These are phyloP conservation scores for Adoxophyes honmai DNA, from an alignment of 1,140 invertebrate genomes.

Conservation along the genomic window DNA sequence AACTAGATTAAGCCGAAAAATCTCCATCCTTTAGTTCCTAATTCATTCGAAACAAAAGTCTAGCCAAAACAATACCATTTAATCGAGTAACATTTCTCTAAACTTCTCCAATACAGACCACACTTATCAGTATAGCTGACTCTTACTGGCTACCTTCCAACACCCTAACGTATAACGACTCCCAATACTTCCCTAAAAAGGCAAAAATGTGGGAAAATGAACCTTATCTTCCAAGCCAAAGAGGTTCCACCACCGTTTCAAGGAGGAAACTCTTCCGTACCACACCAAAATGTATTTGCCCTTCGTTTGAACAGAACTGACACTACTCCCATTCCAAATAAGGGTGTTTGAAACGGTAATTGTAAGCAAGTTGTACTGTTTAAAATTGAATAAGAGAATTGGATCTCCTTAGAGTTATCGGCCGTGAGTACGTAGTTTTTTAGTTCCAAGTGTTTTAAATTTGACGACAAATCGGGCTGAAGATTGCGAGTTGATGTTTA, in stretches of 20 bases:
- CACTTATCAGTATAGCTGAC: conserved; percentile 10
- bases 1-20: too few relatives aligned
- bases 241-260: background rate
- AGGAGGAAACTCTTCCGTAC: background rate
- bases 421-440: conserved; percentile 21
- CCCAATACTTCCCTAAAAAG: background rate
- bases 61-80: conserved; percentile 13
- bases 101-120: conserved; percentile 14
- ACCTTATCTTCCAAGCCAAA: background rate
- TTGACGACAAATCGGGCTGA: conserved; percentile 23
- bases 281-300: conserved; percentile 15
- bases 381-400: conserved; percentile 30
- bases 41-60: too few relatives aligned
- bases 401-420: conserved; percentile 26
- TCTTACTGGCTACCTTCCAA: conserved; percentile 2
- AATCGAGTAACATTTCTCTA: conserved; percentile 10
- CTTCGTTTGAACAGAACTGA: background rate
- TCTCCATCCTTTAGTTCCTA: too few relatives aligned
- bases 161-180: background rate
- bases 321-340: background rate
- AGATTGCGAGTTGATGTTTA: conserved; percentile 15
- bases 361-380: conserved; percentile 15
- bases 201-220: background rate
- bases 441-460: conserved; percentile 23
- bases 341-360: background rate